These are phyloP conservation scores for Rattus norvegicus DNA, from an alignment of 2,113 vertebrate genomes.

Conservation along the genomic window DNA sequence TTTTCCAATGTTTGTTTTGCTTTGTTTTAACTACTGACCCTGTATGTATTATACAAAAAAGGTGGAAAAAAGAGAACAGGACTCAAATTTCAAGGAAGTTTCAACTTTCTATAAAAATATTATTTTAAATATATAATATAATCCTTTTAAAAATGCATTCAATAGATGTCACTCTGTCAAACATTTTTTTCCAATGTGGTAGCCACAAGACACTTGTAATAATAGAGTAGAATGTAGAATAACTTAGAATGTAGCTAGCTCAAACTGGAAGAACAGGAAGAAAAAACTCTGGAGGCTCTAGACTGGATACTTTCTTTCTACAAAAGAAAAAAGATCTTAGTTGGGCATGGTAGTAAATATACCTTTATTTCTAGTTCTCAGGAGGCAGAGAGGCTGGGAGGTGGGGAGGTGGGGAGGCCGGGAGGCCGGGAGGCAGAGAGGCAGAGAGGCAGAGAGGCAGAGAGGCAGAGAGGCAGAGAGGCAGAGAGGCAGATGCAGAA, in stretches of 20 bases:
- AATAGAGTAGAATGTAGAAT: background rate
- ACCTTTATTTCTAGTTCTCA: background rate
- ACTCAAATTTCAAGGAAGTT: slow-evolving; percentile 16
- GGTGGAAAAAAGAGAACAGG: background rate
- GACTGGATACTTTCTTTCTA: background rate
- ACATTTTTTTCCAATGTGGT: background rate
- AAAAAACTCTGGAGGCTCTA: background rate
- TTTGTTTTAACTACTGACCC: background rate
- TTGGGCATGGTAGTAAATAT: background rate
- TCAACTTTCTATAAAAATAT: background rate
- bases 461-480: too few relatives aligned
- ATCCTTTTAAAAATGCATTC: background rate
- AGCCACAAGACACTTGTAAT: background rate
- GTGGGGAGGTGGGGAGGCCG: too few relatives aligned
- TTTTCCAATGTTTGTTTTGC: background rate
- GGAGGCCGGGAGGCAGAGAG: too few relatives aligned
- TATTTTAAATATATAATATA: slow-evolving; percentile 46
- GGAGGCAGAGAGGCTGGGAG: background rate
- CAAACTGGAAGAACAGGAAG: background rate
- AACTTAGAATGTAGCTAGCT: background rate
- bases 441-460: too few relatives aligned
- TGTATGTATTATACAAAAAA: background rate
- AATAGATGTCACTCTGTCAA: background rate
- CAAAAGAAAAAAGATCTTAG: background rate
- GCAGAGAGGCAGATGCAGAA: background rate